Percentiles rank a stretch among this genome's conserved stretches.
These are phyloP conservation scores for Sebastes dallii DNA, from an alignment of 2,797 vertebrate genomes.

Conservation along the genomic window DNA sequence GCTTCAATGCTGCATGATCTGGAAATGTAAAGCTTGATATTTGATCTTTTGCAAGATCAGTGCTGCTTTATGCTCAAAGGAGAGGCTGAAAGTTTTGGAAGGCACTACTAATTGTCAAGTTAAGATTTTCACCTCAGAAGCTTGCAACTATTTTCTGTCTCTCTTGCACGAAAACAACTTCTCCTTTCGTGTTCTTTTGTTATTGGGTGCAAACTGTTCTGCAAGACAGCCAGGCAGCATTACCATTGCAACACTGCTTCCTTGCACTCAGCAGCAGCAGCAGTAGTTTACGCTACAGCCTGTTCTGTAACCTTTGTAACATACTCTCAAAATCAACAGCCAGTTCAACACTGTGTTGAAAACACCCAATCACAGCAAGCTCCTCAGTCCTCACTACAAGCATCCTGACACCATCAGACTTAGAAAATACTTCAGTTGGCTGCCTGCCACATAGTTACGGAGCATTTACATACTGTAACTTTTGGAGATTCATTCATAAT, in stretches of 20 bases:
- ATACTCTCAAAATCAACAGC: slow-evolving; percentile 39
- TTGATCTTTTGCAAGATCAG: slow-evolving; percentile 17
- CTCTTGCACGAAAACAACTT: slow-evolving; percentile 52
- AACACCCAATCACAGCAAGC: slow-evolving; percentile 21
- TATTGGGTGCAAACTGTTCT: slow-evolving; percentile 46
- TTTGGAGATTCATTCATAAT: background rate
- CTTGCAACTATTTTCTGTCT: background rate
- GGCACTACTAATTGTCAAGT: slow-evolving; percentile 2
- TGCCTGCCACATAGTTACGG: background rate
- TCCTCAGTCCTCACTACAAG: slow-evolving; percentile 7
- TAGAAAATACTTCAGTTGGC: background rate
- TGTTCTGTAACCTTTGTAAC: slow-evolving; percentile 51
- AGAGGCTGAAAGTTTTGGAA: slow-evolving; percentile 28
- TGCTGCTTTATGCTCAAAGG: background rate
- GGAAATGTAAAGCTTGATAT: slow-evolving; percentile 40
- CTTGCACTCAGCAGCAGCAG: slow-evolving; percentile 28
- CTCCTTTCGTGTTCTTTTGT: slow-evolving; percentile 52
- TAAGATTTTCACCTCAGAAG: slow-evolving; percentile 21
- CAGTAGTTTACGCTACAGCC: slow-evolving; percentile 27
- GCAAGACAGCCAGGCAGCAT: slow-evolving; percentile 45
- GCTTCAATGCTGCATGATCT: slow-evolving; percentile 31
- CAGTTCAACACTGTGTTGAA: slow-evolving; percentile 13
- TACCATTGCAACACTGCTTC: slow-evolving; percentile 64
- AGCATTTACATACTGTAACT: background rate
- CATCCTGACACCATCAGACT: background rate